Evolutionary conservation across 64 coral and sea anemone species (phyloP).

Genomic region (Dendronephthya gigantea): DNA sequence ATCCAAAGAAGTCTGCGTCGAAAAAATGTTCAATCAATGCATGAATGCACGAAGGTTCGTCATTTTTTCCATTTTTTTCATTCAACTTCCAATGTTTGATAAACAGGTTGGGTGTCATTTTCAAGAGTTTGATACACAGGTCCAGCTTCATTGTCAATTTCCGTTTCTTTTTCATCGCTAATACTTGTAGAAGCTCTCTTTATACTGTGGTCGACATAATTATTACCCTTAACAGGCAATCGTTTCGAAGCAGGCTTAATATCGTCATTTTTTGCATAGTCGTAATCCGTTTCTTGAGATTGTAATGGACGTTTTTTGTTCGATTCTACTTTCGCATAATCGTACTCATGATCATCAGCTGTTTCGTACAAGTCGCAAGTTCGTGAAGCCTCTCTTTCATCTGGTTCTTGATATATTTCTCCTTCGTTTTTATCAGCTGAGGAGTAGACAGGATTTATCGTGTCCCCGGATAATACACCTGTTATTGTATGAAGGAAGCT

Average conservation of each 20-base stretch:
- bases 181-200: not conserved
- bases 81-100: not conserved
- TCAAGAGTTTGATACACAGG: not conserved
- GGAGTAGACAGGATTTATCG: not conserved
- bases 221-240: not conserved
- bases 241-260: not conserved
- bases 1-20: too few relatives aligned
- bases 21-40: too few relatives aligned
- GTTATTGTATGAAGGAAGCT: not conserved
- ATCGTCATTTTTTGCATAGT: not conserved
- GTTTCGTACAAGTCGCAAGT: not conserved
- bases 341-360: not conserved
- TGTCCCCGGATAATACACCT: not conserved
- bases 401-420: not conserved
- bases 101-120: not conserved
- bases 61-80: too few relatives aligned
- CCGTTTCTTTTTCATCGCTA: not conserved
- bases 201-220: not conserved
- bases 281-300: not conserved
- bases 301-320: not conserved
- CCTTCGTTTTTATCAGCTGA: not conserved
- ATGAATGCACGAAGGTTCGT: too few relatives aligned
- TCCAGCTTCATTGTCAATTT: not conserved
- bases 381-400: not conserved
- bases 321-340: not conserved